Conservation (phyloP, 2,113 vertebrate species). For the Papio anubis region DNA sequence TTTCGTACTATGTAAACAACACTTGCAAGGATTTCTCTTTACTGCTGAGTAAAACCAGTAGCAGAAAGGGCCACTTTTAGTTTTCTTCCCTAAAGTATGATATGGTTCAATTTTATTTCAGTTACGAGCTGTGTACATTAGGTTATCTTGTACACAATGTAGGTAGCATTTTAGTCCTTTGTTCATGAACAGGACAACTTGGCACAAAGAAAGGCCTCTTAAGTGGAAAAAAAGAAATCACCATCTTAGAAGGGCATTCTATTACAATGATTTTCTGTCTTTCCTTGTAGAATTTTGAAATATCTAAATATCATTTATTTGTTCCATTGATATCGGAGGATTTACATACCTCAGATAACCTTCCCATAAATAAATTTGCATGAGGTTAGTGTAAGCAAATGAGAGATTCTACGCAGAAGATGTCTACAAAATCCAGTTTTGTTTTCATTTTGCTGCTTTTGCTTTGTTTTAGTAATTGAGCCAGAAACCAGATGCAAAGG, state of each 20-base stretch:
- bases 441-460: background rate
- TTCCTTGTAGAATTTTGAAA: slow-evolving; percentile 5
- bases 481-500: slow-evolving; percentile 51
- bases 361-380: slow-evolving; percentile 28
- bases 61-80: slow-evolving; percentile 81
- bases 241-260: background rate
- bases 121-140: background rate
- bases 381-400: slow-evolving; percentile 63
- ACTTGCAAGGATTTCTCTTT: slow-evolving; percentile 82
- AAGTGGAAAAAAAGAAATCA: background rate
- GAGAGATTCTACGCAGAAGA: slow-evolving; percentile 53
- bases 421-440: slow-evolving; percentile 67
- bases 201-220: background rate
- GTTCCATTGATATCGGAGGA: background rate
- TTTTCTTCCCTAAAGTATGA: slow-evolving; percentile 65
- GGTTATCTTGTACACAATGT: slow-evolving; percentile 33
- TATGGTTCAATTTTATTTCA: slow-evolving; percentile 52
- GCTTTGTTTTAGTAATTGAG: slow-evolving; percentile 19
- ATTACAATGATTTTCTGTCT: background rate
- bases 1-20: slow-evolving; percentile 86
- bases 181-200: background rate
- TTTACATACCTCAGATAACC: background rate
- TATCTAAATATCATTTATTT: background rate
- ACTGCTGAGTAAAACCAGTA: slow-evolving; percentile 84
- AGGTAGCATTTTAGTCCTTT: slow-evolving; percentile 12